Conservation (phyloP, 2,888 invertebrate species). For the Thereva nobilitata region DNA sequence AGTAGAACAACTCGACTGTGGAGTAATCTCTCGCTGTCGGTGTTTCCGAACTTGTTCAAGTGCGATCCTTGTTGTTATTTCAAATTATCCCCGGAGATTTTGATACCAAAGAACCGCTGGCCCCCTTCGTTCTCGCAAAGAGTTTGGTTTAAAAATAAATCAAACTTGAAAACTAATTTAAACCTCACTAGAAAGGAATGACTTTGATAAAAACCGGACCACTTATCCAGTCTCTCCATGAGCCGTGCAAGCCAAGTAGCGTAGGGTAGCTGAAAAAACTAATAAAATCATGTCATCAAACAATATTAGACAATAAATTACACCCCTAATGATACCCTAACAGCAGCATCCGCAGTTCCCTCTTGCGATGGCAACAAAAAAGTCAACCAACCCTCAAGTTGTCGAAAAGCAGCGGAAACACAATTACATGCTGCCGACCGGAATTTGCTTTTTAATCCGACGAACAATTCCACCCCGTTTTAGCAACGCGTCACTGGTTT, state of each 20-base stretch:
- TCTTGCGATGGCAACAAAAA: background rate
- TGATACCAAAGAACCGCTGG: too few species aligned
- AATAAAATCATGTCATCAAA: slow-evolving; percentile 40
- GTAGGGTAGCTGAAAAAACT: slow-evolving; percentile 7
- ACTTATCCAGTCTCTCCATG: background rate
- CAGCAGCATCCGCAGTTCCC: slow-evolving; percentile 6
- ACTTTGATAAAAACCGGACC: background rate
- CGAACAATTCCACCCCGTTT: slow-evolving; percentile 28
- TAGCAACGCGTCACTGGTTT: slow-evolving; percentile 15
- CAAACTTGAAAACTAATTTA: background rate
- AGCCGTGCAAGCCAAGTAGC: background rate
- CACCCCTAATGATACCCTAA: slow-evolving; percentile 38
- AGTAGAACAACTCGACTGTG: too few species aligned
- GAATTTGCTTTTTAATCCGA: slow-evolving; percentile 24
- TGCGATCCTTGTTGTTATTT: too few species aligned
- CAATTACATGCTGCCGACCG: slow-evolving; percentile 34
- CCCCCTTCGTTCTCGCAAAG: too few species aligned
- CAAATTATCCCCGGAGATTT: too few species aligned
- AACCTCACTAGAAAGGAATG: background rate
- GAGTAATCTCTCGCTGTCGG: too few species aligned
- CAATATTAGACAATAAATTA: slow-evolving; percentile 38
- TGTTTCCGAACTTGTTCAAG: too few species aligned
- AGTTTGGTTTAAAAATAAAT: too few species aligned
- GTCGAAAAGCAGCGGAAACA: slow-evolving; percentile 13
- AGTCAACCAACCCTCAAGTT: slow-evolving; percentile 9